A percentile compares a stretch with the other conserved stretches of the same genome.
phyloP scores from a whole-genome alignment of 2,113 vertebrate genomes.

The Notiomystis cincta region DNA sequence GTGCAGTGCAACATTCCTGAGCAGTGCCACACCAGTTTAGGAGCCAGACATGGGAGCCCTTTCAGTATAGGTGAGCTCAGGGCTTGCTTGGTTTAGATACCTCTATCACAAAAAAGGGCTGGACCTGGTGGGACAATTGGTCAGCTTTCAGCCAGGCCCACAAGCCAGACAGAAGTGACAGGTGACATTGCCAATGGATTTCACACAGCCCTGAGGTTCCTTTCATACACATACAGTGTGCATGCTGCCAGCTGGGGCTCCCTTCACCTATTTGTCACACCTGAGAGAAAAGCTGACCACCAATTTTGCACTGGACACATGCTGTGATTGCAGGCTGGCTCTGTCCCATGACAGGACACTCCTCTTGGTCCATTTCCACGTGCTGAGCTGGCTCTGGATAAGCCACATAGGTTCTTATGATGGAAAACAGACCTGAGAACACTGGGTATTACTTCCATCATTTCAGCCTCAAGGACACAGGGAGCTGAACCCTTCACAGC shows the following conservation, averaged over 20 bases:
- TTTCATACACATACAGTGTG: neutral
- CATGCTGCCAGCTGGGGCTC: neutral
- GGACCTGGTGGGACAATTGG: neutral
- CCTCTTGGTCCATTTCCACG: neutral
- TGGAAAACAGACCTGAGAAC: neutral
- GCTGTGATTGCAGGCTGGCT: neutral
- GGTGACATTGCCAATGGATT: neutral
- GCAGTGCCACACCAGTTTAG: neutral
- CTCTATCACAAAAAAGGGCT: neutral
- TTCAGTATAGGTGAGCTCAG: neutral
- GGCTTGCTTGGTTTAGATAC: neutral
- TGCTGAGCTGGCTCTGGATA: neutral
- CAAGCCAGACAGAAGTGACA: neutral
- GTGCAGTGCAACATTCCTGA: neutral
- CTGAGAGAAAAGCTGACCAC: neutral
- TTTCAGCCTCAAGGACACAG: neutral
- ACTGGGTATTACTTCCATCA: neutral
- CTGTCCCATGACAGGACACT: neutral
- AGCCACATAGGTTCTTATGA: neutral
- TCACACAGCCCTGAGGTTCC: neutral
- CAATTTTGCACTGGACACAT: neutral
- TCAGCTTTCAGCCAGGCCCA: neutral
- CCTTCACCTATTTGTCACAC: neutral
- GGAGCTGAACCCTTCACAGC: neutral
- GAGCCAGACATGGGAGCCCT: accelerated